These are phyloP conservation scores for Drosophila fulvimacula DNA, from an alignment of 2,888 invertebrate genomes.

Conservation along the genomic window DNA sequence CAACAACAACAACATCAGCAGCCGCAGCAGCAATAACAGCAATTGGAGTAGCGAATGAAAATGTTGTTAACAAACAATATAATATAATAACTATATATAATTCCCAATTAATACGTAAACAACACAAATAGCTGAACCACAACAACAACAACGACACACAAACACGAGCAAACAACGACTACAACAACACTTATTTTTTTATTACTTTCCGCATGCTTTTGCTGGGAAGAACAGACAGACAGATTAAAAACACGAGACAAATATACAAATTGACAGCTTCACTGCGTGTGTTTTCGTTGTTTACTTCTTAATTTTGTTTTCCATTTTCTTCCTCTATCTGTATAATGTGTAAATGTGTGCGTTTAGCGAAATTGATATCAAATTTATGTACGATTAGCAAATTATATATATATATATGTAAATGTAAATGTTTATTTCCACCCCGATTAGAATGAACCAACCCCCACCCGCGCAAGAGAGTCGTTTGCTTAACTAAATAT, in stretches of 20 bases:
- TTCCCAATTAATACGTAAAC: constrained; percentile 63
- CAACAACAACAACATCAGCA: constrained; percentile 20
- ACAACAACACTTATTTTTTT: constrained; percentile 20
- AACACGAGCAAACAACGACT: constrained; percentile 6
- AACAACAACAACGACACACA: constrained; percentile 6
- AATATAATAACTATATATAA: constrained; percentile 3
- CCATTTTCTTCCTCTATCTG: constrained; percentile 3
- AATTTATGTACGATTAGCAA: constrained; percentile 67
- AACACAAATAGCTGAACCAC: constrained; percentile 21
- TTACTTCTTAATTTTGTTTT: constrained; percentile 8
- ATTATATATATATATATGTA: constrained; percentile 49
- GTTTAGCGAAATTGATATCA: constrained; percentile 40
- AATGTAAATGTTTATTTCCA: constrained; percentile 43
- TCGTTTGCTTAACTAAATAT: constrained; percentile 21
- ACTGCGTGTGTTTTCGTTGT: constrained; percentile 33
- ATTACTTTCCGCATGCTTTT: constrained; percentile 28
- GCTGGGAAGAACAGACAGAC: background rate
- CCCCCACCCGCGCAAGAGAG: background rate
- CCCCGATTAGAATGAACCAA: constrained; percentile 8
- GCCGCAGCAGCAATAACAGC: constrained; percentile 24
- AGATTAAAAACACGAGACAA: background rate
- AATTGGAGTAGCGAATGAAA: constrained; percentile 30
- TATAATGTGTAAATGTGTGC: constrained; percentile 39
- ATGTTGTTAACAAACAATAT: constrained; percentile 4
- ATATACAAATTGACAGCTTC: constrained; percentile 23